Conservation (phyloP, 2,888 invertebrate genomes). For the Tyria jacobaeae region DNA sequence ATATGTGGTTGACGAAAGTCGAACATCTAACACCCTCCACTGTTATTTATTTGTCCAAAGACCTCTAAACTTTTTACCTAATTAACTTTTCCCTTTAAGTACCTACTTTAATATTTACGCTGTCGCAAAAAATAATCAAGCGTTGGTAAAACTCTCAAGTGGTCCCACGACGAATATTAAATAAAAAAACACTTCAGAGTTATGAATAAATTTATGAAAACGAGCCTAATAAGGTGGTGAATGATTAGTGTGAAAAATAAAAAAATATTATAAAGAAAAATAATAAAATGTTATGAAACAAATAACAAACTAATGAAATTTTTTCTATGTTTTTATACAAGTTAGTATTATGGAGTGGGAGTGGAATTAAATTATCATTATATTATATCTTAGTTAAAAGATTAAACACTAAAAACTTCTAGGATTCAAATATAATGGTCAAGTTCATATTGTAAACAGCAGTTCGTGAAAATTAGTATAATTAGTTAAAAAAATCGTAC, state of each 20-base stretch:
- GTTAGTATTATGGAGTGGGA: too few species aligned
- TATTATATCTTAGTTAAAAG: too few species aligned
- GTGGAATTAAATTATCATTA: too few species aligned
- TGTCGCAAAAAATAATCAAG: slow-evolving; percentile 22
- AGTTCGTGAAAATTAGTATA: too few species aligned
- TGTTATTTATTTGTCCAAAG: neutral
- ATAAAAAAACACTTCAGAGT: slow-evolving; percentile 52
- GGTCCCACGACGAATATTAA: slow-evolving; percentile 41
- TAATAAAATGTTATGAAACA: too few species aligned
- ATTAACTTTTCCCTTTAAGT: slow-evolving; percentile 3
- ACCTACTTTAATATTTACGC: slow-evolving; percentile 12
- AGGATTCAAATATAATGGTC: too few species aligned
- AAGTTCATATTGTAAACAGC: too few species aligned
- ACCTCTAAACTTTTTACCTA: neutral
- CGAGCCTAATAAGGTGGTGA: slow-evolving; percentile 55
- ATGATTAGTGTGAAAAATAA: slow-evolving; percentile 10
- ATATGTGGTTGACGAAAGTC: neutral
- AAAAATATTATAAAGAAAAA: neutral
- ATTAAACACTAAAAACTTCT: too few species aligned
- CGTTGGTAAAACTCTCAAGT: slow-evolving; percentile 23
- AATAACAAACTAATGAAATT: too few species aligned
- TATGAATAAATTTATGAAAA: slow-evolving; percentile 62
- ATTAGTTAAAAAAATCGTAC: too few species aligned
- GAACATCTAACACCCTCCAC: neutral
- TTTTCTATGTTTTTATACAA: too few species aligned